These are phyloP conservation scores for Allygus modestus DNA, from an alignment of 2,888 invertebrate species.

Conservation along the genomic window DNA sequence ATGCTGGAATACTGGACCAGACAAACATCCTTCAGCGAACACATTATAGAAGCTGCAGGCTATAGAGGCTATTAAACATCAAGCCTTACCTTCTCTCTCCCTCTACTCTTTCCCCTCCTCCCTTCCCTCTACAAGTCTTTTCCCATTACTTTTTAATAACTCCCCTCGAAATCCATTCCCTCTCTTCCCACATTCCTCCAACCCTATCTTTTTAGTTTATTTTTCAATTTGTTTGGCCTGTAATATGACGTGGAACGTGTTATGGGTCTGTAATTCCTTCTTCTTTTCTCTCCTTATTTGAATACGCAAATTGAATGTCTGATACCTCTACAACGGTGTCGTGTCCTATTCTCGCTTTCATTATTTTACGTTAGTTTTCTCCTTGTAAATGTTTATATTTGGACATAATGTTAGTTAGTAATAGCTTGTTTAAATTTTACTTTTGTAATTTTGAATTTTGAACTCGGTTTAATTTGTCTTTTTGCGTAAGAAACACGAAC, in stretches of 20 bases:
- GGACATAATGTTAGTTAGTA: too few relatives aligned
- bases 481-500: too few relatives aligned
- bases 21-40: conserved; percentile 43
- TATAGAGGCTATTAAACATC: conserved; percentile 57
- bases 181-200: conserved; percentile 60
- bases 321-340: conserved; percentile 32
- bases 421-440: too few relatives aligned
- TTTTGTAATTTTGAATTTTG: too few relatives aligned
- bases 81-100: conserved; percentile 51
- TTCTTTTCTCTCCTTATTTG: conserved; percentile 48
- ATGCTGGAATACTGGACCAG: conserved; percentile 16
- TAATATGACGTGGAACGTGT: conserved; percentile 54
- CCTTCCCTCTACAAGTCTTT: conserved; percentile 53
- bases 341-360: conserved; percentile 26
- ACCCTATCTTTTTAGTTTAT: conserved; percentile 66
- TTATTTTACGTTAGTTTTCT: conserved; percentile 19
- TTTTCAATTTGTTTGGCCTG: conserved; percentile 60
- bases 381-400: neutral
- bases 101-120: conserved; percentile 22
- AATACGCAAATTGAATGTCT: conserved; percentile 58
- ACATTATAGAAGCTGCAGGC: conserved; percentile 40
- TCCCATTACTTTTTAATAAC: conserved; percentile 64
- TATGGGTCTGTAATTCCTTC: conserved; percentile 56
- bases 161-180: conserved; percentile 61
- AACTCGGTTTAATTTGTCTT: too few relatives aligned